Evolutionary conservation across 2,888 invertebrate species (phyloP).

Genomic region (Pseudococcus viburni): DNA sequence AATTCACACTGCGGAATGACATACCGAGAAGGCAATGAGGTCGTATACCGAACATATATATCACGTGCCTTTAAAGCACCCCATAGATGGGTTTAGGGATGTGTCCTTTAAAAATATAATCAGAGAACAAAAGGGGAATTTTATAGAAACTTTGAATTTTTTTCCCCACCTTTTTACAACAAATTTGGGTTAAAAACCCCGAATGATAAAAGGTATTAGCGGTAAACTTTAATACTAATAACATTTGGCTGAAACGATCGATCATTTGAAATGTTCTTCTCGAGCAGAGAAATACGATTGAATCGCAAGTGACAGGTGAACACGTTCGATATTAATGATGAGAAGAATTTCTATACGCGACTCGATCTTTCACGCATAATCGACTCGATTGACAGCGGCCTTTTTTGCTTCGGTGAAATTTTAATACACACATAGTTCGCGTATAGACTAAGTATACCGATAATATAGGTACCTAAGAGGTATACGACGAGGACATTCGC

Average conservation of each 20-base stretch:
- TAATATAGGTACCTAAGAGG: not conserved
- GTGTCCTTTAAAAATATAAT: slow-evolving; percentile 12
- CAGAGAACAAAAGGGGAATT: not conserved
- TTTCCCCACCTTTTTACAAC: slow-evolving; percentile 13
- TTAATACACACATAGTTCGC: slow-evolving; percentile 24
- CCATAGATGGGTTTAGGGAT: not conserved
- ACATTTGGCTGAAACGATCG: slow-evolving; percentile 47
- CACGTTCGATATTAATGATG: slow-evolving; percentile 47
- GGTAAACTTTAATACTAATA: slow-evolving; percentile 38
- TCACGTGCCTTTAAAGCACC: not conserved
- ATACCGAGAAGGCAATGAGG: slow-evolving; percentile 13
- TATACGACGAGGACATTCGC: not conserved
- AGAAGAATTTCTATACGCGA: slow-evolving; percentile 39
- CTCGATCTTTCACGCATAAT: slow-evolving; percentile 24
- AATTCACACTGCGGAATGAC: slow-evolving; percentile 9
- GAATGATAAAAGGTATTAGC: slow-evolving; percentile 47
- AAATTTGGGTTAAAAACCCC: slow-evolving; percentile 45
- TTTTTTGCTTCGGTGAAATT: slow-evolving; percentile 20
- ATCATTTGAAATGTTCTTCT: slow-evolving; percentile 20
- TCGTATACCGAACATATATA: not conserved
- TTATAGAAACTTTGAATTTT: slow-evolving; percentile 4
- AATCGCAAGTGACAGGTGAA: slow-evolving; percentile 45
- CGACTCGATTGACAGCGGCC: slow-evolving; percentile 37
- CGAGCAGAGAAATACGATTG: slow-evolving; percentile 37
- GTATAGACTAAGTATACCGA: not conserved